These are phyloP conservation scores for Cryptotermes secundus DNA, from an alignment of 1,140 invertebrate species.

Conservation along the genomic window DNA sequence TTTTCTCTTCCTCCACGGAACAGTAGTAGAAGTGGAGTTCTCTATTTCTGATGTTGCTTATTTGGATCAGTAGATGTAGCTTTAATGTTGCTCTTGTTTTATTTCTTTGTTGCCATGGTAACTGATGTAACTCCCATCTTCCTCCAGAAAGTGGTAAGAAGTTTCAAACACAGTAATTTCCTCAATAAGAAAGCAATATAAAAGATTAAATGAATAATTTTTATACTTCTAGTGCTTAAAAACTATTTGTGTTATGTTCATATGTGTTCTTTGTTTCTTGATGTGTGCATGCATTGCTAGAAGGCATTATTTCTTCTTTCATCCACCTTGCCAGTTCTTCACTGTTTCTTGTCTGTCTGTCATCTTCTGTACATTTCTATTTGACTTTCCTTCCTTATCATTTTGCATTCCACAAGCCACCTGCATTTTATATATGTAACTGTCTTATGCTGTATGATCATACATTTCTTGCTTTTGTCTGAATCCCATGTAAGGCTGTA, in stretches of 20 bases:
- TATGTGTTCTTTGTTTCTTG: slow-evolving; percentile 27
- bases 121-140: slow-evolving; percentile 38
- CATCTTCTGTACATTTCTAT: background rate
- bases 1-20: background rate
- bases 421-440: background rate
- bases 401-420: background rate
- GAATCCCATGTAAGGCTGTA: background rate
- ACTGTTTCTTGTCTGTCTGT: background rate
- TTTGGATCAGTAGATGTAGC: slow-evolving; percentile 36
- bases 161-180: slow-evolving; percentile 31
- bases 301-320: background rate
- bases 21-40: background rate
- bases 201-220: slow-evolving; percentile 7
- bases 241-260: slow-evolving; percentile 27
- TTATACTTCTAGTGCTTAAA: background rate
- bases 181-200: slow-evolving; percentile 21
- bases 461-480: background rate
- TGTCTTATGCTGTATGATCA: background rate
- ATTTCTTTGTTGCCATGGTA: slow-evolving; percentile 40
- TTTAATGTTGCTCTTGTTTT: slow-evolving; percentile 39
- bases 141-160: slow-evolving; percentile 44
- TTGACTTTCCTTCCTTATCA: background rate
- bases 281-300: slow-evolving; percentile 13
- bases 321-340: background rate
- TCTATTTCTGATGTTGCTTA: slow-evolving; percentile 29